Base-by-base conservation (phyloP, 2,113 vertebrate species). In the Bambusicola thoracicus region DNA sequence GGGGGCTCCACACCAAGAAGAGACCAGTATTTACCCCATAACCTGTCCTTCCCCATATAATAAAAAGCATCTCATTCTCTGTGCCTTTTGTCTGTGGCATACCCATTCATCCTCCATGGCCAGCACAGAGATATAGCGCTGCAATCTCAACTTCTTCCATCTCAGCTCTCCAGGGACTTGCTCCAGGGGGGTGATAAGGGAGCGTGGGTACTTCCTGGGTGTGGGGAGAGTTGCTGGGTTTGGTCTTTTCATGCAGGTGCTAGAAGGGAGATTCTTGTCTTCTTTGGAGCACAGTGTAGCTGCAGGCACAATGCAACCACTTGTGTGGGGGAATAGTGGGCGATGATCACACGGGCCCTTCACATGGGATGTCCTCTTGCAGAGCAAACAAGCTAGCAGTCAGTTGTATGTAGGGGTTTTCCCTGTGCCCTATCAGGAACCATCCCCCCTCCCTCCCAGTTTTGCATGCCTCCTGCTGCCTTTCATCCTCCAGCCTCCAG, bases 241-340 rank as follows among this genome's bases (percentile, higher is more conserved):
- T n/a, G 36, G 51, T 51, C 53, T 81, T 87, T 75, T 88, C 87
- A 61, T 87, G 87, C 79, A 69, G 72, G 49, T 80, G 89, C 81
- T 91, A 2, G 75, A 91, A 76, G 85, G 79, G 67, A 96, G 82
- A 92, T 96, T 34, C 85, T 94, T 95, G 88, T 96, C 95, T 95
- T 29, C 90, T 94, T 74, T 63, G 4, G 49, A 90, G 79, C 32
- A 21, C 1, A 1, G 48, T 81, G 76, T 95, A 96, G 96, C 95
- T 95, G 85, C 85, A 93, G 96, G 95, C 95, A 83, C 72, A 92
- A 94, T 83, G 38, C 72, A 90, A 32, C 85, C 20, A 5, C 90
- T 90, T 93, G 82, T 83, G 90, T 96, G 91, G 89, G 94, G 94
- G 94, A 93, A 91, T 38, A 85, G 29, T 85, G 91, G 76, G 94